phyloP scores from a whole-genome alignment of 2,888 invertebrate genomes.

The Polydrusus pterygomalis region DNA sequence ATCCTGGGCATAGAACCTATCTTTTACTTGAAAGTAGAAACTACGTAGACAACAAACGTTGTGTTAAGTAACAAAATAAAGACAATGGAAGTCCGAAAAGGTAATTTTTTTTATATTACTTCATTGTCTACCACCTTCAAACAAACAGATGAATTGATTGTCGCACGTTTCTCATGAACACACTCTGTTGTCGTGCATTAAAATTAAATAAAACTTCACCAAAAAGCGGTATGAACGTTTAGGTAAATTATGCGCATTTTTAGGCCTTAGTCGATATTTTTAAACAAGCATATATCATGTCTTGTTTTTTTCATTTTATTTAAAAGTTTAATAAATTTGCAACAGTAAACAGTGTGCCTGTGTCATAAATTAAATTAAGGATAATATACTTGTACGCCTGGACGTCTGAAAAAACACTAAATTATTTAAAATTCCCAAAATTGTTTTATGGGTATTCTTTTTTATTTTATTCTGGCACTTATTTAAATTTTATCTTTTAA shows the following conservation, averaged over 20 bases:
- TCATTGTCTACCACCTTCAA: too few relatives aligned
- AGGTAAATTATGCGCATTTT: constrained; percentile 24
- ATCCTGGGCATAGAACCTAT: too few relatives aligned
- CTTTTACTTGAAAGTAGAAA: too few relatives aligned
- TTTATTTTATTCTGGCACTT: constrained; percentile 29
- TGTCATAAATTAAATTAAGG: constrained; percentile 42
- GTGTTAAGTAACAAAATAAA: too few relatives aligned
- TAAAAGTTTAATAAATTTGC: constrained; percentile 43
- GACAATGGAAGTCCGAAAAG: too few relatives aligned
- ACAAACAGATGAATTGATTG: too few relatives aligned
- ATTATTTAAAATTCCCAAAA: constrained; percentile 46
- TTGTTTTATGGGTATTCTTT: constrained; percentile 28
- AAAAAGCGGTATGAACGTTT: neutral
- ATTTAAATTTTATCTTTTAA: constrained; percentile 43
- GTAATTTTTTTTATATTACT: too few relatives aligned
- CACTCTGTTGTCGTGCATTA: too few relatives aligned
- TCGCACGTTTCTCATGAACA: too few relatives aligned
- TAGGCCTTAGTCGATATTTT: constrained; percentile 20
- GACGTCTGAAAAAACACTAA: constrained; percentile 32
- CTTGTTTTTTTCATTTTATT: constrained; percentile 29
- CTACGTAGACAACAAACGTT: too few relatives aligned
- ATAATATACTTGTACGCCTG: constrained; percentile 41
- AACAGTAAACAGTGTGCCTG: constrained; percentile 34
- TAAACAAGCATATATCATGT: constrained; percentile 6
- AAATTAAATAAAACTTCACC: too few relatives aligned